Evolutionary conservation across 2,797 vertebrate species (phyloP).

Genomic region (Garrulus glandarius): DNA sequence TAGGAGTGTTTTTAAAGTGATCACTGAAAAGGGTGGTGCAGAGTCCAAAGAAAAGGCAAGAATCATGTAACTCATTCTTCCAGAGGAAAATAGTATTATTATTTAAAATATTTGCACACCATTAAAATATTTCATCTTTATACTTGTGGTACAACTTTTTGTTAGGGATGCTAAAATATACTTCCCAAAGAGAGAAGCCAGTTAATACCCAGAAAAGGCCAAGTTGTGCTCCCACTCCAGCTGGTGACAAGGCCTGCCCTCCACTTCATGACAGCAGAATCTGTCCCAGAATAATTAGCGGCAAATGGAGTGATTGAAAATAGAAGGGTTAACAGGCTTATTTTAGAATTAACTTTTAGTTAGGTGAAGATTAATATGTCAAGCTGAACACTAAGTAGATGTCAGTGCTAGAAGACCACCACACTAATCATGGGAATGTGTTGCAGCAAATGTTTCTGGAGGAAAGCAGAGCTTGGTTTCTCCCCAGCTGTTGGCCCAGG

Average conservation of each 20-base stretch:
- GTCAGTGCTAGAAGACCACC: conserved; percentile 49
- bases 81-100: background rate
- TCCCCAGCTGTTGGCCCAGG: background rate
- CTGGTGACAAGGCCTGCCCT: background rate
- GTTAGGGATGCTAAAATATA: background rate
- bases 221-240: background rate
- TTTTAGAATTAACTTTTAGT: conserved; percentile 62
- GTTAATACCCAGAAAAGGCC: background rate
- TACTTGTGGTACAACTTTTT: background rate
- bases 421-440: conserved; percentile 45
- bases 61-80: background rate
- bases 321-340: conserved; percentile 36
- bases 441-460: conserved; percentile 32
- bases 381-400: conserved; percentile 36
- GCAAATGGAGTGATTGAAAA: background rate
- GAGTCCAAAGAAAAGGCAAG: background rate
- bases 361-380: background rate
- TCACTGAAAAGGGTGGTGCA: background rate
- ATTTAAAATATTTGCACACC: background rate
- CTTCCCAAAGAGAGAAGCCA: background rate
- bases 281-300: background rate
- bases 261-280: conserved; percentile 5
- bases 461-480: background rate
- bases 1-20: background rate
- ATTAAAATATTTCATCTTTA: background rate